Conservation (phyloP, 2,797 vertebrate species). For the Stomatorhinus walkeri region DNA sequence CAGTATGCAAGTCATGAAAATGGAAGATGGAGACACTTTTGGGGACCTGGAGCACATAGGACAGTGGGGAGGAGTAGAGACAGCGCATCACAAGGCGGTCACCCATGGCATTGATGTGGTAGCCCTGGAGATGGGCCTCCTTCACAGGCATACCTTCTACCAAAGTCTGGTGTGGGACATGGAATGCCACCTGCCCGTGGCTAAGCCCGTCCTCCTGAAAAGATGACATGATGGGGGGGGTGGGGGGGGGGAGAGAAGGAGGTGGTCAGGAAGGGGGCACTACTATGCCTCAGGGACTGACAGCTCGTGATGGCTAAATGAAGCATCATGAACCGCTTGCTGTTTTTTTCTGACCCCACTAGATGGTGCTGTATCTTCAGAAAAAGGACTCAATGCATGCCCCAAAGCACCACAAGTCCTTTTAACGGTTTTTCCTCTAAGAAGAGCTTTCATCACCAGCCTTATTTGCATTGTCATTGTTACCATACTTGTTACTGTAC, state of each 20-base stretch:
- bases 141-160: conserved; percentile 43
- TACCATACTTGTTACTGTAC: neutral
- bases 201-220: conserved; percentile 13
- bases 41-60: conserved; percentile 39
- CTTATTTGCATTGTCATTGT: neutral
- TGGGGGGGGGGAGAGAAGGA: neutral
- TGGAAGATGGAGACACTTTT: neutral
- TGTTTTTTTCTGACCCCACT: neutral
- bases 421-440: neutral
- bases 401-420: neutral
- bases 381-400: neutral
- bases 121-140: conserved; percentile 48
- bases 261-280: neutral
- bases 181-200: conserved; percentile 53
- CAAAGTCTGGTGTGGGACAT: conserved; percentile 38
- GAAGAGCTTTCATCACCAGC: neutral
- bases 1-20: neutral
- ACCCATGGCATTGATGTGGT: conserved; percentile 47
- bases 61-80: conserved; percentile 45
- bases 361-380: neutral
- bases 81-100: conserved; percentile 48
- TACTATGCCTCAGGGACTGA: neutral
- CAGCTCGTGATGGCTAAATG: neutral
- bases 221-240: neutral
- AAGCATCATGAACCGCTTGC: neutral